Base-by-base conservation (phyloP, 2,888 invertebrate species). In the Periphyllus acericola region DNA sequence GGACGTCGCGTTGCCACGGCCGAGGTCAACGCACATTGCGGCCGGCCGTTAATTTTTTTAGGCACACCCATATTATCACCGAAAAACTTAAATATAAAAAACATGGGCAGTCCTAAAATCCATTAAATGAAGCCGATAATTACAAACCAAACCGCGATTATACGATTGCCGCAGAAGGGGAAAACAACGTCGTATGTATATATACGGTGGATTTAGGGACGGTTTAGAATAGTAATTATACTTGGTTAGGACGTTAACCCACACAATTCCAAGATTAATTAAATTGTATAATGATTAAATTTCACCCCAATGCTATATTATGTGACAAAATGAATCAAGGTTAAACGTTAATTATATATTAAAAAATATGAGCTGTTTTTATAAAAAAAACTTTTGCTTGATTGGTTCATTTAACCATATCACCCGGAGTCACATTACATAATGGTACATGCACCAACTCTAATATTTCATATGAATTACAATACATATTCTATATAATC, bases 31-130 rank as follows among this genome's bases (percentile, higher is more conserved):
- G 86, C 86, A 74, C 86, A 87, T 74, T n/a, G 9, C 80, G 79
- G 40, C 36, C 80, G 85, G 86, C 80, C 80, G 86, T 87, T 87
- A 87, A 87, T 87, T 81, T 87, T 87, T 86, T 87, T 87, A 74
- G 87, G 87, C 87, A 81, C 87, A 87, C 87, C 87, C 81, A 81
- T 87, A 66, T 75, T 81, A 81, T 75, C 87, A 74, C 71, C 34
- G 74, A 81, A 81, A 71, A 84, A 76, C 60, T 76, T 46, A 66
- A 76, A 84, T 66, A 66, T 66, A 46, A 84, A 84, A 85, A 87
- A 81, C 55, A 80, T 40, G 17, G 60, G 32, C 86, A 60, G 36
- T 80, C 72, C 72, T 80, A 60, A 87, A 74, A 87, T 87, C 60
- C 86, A 80, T 87, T 87, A 87, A 87, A 87, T 32, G 80, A 19